Percentiles rank a stretch among this genome's conserved stretches.
phyloP scores from a whole-genome alignment of 2,888 invertebrate species.

The Tenodera sinensis region DNA sequence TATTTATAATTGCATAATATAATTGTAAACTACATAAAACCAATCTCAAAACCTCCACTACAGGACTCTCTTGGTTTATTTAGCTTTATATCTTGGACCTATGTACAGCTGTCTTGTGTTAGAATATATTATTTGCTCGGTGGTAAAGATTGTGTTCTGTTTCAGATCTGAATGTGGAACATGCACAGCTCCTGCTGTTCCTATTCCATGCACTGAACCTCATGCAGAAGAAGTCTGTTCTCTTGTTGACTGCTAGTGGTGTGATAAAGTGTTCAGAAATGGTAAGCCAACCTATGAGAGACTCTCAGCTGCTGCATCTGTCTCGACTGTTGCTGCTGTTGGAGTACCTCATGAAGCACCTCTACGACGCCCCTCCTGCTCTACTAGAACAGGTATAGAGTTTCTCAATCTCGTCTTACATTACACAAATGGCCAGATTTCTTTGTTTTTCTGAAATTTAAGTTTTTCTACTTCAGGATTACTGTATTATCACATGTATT shows the following conservation, averaged over 20 bases:
- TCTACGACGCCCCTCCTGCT: constrained; percentile 87
- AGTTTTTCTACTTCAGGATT: too few relatives aligned
- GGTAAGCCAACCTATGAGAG: constrained; percentile 47
- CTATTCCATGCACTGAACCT: constrained; percentile 91
- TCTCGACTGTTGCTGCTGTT: constrained; percentile 81
- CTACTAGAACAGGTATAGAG: constrained; percentile 73
- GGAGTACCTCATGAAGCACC: constrained; percentile 92
- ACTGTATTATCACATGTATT: too few relatives aligned
- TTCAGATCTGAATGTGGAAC: constrained; percentile 90
- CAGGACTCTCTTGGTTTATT: too few relatives aligned
- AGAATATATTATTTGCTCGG: constrained; percentile 29
- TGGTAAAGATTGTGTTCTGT: constrained; percentile 36
- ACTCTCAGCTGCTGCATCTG: constrained; percentile 73
- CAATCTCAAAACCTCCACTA: too few relatives aligned
- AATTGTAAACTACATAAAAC: too few relatives aligned
- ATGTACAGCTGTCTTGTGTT: constrained; percentile 31
- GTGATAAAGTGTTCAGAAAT: constrained; percentile 65
- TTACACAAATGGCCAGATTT: too few relatives aligned
- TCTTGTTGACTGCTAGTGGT: constrained; percentile 77
- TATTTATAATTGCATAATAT: too few relatives aligned
- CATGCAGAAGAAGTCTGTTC: constrained; percentile 94
- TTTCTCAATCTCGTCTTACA: too few relatives aligned
- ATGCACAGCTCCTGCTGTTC: constrained; percentile 88
- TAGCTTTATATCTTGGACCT: too few relatives aligned
- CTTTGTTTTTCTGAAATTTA: too few relatives aligned